Evolutionary conservation across 35 echinoderm and acorn worm species (phyloP).

Genomic region (Strongylocentrotus purpuratus): DNA sequence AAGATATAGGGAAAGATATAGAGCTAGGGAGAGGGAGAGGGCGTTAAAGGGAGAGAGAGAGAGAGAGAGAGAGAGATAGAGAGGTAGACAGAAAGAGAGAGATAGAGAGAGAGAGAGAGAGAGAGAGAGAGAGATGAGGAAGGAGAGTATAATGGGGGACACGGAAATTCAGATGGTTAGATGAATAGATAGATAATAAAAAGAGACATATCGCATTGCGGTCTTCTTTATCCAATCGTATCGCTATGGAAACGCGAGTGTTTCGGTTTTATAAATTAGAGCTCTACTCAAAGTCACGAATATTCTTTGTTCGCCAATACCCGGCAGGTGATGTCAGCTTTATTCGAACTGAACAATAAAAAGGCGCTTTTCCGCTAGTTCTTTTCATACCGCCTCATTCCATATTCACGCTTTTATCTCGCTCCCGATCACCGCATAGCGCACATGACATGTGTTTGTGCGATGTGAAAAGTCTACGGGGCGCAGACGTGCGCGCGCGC

Average conservation of each 20-base stretch:
- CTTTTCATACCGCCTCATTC: not conserved
- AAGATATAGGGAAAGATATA: not conserved
- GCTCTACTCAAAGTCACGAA: not conserved
- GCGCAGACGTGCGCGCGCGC: not conserved
- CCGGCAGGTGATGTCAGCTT: conserved; percentile 16
- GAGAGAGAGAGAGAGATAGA: not conserved
- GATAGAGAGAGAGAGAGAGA: not conserved
- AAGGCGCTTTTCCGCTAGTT: not conserved
- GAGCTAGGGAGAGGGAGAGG: not conserved
- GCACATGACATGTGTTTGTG: too few relatives aligned
- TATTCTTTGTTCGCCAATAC: not conserved
- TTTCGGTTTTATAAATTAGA: not conserved
- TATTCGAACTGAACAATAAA: not conserved
- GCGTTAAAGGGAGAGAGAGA: not conserved
- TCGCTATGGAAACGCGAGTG: conserved; percentile 7
- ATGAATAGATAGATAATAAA: not conserved
- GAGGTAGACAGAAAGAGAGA: not conserved
- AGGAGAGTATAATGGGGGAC: not conserved
- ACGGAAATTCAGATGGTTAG: not conserved
- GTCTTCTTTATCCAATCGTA: not conserved
- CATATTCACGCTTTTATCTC: not conserved
- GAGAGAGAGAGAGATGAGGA: not conserved
- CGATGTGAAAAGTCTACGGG: not conserved
- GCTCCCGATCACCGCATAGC: too few relatives aligned
- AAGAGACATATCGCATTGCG: not conserved